Conservation (phyloP, 2,888 invertebrate genomes). For the Sthenelais limicola region DNA sequence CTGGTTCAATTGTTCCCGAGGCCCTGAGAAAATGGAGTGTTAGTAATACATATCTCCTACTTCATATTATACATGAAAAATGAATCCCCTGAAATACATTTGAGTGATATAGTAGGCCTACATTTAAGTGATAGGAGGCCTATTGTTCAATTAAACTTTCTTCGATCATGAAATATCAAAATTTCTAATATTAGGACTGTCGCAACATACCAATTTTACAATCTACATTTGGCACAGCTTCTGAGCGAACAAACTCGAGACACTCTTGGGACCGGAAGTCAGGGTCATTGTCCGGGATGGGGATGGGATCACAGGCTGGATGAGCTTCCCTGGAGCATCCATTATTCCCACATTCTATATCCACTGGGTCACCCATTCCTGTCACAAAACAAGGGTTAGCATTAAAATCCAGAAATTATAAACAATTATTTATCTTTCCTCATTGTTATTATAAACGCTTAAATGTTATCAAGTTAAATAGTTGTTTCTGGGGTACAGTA, state of each 20-base stretch:
- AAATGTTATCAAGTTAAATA: too few species aligned
- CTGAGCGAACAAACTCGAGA: slow-evolving; percentile 86
- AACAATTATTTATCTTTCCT: too few species aligned
- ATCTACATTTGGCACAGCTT: slow-evolving; percentile 81
- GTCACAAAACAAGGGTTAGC: not conserved
- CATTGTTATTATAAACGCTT: too few species aligned
- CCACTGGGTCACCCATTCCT: slow-evolving; percentile 3
- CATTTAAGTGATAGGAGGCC: too few species aligned
- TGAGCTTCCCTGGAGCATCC: slow-evolving; percentile 72
- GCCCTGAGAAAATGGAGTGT: slow-evolving; percentile 66
- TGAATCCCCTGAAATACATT: too few species aligned
- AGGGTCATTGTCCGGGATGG: slow-evolving; percentile 80
- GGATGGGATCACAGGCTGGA: slow-evolving; percentile 81
- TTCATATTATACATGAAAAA: too few species aligned
- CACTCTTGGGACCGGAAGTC: slow-evolving; percentile 88
- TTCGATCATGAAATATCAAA: not conserved
- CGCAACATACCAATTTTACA: slow-evolving; percentile 82
- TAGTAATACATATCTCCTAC: too few species aligned
- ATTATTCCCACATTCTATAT: slow-evolving; percentile 41
- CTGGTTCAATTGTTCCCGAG: slow-evolving; percentile 84
- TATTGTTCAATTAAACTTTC: too few species aligned
- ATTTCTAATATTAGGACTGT: not conserved
- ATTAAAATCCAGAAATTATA: too few species aligned
- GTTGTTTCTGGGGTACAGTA: too few species aligned
- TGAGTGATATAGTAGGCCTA: too few species aligned